phyloP scores from a whole-genome alignment of 2,113 vertebrate species.

The Lampris incognitus region DNA sequence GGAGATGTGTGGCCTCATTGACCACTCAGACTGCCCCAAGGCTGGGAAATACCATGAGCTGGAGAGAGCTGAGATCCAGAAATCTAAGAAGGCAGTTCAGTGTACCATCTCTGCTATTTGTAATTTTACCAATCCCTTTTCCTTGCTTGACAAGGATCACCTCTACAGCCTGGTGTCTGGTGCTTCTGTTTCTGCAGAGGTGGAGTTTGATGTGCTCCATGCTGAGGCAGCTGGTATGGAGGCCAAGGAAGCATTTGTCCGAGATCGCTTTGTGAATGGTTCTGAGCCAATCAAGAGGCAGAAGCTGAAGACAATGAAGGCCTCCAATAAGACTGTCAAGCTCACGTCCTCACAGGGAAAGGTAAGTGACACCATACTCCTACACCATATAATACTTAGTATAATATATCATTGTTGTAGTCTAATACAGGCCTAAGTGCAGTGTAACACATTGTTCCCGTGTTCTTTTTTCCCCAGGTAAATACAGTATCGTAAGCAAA shows the following conservation, averaged over 20 bases:
- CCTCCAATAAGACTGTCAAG: slow-evolving; percentile 13
- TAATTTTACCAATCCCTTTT: slow-evolving; percentile 21
- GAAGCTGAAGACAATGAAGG: slow-evolving; percentile 12
- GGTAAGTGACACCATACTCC: slow-evolving; percentile 11
- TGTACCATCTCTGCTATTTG: slow-evolving; percentile 5
- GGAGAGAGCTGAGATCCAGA: slow-evolving; percentile 9
- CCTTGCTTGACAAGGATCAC: not conserved
- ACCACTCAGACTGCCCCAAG: slow-evolving; percentile 5
- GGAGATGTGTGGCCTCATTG: slow-evolving; percentile 19
- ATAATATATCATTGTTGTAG: slow-evolving; percentile 4
- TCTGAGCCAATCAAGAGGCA: slow-evolving; percentile 16
- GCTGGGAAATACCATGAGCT: slow-evolving; percentile 12
- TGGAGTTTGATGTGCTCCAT: not conserved
- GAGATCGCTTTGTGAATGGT: not conserved
- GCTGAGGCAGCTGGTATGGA: not conserved
- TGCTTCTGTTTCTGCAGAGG: not conserved
- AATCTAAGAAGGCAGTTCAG: slow-evolving; percentile 14
- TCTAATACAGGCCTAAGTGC: not conserved
- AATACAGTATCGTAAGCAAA: slow-evolving; percentile 3
- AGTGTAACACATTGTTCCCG: not conserved
- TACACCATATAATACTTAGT: not conserved
- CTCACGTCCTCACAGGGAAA: slow-evolving; percentile 5
- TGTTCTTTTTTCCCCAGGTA: slow-evolving; percentile 5
- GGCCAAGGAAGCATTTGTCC: not conserved
- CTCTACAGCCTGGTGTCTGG: not conserved